Evolutionary conservation across 2,888 invertebrate species (phyloP), one percentile per base, ranked within the genome.

Genomic region (Stenurella melanura): DNA sequence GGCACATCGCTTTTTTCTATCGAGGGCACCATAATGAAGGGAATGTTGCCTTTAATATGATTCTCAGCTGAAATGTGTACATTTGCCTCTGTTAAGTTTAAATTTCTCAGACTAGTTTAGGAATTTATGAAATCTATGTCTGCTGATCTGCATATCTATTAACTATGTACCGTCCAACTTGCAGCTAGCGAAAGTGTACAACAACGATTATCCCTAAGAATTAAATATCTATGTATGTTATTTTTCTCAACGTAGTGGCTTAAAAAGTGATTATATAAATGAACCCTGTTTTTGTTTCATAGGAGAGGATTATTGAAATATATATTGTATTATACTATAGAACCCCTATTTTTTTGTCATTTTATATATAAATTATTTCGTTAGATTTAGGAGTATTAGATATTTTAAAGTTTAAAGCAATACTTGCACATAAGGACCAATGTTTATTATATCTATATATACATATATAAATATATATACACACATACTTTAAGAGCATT

Each of bases 351-450:
- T 87, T 86, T 86, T 86, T 84, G 84, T 86, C 85, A 80, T 83
- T 85, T 83, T 84, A 83, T 84, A 84, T 80, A 83, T 81, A 78
- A 81, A 81, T 78, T 84, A 81, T 81, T 82, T 81, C 78, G 78
- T 76, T 81, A 84, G 80, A 81, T 79, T 83, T 79, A 78, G 76
- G 77, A 73, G 76, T 81, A 79, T 60, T 72, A 50, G 74, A 81
- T 82, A 83, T 85, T 84, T 85, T 72, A 42, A 80, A 72, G 63
- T 64, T 75, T 83, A 81, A 83, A 86, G 86, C 87, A 87, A 87
- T 87, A 86, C 82, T 83, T 85, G 84, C 85, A 85, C 83, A 80
- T 84, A 85, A 80, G 87, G 87, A 87, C 87, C 87, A 87, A 87
- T 82, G 74, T 82, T 83, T 78, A 77, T 68, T 73, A 74, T 74